phyloP scores from a whole-genome alignment of 1,140 invertebrate species.

The Lithobius niger region DNA sequence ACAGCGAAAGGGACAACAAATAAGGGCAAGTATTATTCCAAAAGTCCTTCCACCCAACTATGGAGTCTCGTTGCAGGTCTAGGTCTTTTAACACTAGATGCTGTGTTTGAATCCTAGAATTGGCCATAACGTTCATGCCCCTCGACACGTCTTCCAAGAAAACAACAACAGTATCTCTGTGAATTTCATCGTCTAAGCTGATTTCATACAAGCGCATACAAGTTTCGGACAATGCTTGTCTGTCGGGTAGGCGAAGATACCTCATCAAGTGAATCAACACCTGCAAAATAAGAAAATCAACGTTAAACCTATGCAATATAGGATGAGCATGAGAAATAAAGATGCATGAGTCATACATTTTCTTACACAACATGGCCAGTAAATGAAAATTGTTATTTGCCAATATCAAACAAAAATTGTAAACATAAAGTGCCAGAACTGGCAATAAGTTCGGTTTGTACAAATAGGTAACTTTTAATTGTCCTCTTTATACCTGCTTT shows the following conservation, averaged over 20 bases:
- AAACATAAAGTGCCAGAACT: no score
- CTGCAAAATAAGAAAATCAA: not conserved
- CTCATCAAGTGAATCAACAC: not conserved
- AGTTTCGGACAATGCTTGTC: not conserved
- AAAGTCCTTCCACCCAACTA: constrained; percentile 1
- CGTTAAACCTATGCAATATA: no score
- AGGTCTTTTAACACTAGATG: not conserved
- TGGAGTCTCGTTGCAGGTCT: not conserved
- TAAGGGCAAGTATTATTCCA: constrained; percentile 6
- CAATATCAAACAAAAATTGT: no score
- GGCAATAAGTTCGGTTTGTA: no score
- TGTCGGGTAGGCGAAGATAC: not conserved
- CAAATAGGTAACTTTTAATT: no score
- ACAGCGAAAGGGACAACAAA: constrained; percentile 32
- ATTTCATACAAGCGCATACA: not conserved
- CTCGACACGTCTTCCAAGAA: not conserved
- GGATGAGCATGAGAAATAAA: no score
- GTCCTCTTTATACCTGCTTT: no score
- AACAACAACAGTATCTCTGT: not conserved
- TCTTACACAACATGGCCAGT: no score
- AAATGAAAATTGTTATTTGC: no score
- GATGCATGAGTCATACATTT: no score
- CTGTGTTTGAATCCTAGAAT: not conserved
- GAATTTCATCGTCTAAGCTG: not conserved
- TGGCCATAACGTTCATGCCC: not conserved